A percentile compares a stretch with the other conserved stretches of the same genome.
Conservation (phyloP, 2,888 invertebrate species). For the Cryptocheilus praepositus region DNA sequence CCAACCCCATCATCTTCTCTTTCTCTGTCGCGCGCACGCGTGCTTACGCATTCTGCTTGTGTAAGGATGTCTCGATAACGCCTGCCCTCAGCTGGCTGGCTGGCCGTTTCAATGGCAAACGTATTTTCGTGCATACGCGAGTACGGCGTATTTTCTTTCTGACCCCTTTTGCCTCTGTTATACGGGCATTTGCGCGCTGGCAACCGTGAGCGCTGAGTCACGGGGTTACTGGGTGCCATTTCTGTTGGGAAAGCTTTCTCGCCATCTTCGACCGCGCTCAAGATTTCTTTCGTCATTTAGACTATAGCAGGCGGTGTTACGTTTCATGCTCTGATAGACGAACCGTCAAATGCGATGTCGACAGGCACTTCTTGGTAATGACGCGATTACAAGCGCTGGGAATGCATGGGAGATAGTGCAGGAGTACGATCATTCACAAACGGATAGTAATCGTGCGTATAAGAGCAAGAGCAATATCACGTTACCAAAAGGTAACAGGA, state of each 20-base stretch:
- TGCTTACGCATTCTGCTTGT: not conserved
- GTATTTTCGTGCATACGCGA: too few species aligned
- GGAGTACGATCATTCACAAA: conserved; percentile 15
- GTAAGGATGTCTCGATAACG: not conserved
- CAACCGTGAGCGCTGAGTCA: too few species aligned
- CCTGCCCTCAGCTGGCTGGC: not conserved
- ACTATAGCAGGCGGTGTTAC: conserved; percentile 48
- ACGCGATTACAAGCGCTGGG: conserved; percentile 22
- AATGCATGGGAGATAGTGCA: not conserved
- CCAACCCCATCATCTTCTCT: not conserved
- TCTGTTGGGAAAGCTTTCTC: conserved; percentile 19
- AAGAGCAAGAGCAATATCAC: too few species aligned
- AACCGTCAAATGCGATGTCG: conserved; percentile 40
- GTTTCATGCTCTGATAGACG: conserved; percentile 35
- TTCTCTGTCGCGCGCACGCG: not conserved
- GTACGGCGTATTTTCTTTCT: too few species aligned
- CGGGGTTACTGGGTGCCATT: conserved; percentile 35
- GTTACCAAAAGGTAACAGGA: too few species aligned
- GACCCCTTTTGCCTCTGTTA: too few species aligned
- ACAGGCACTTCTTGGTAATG: conserved; percentile 37
- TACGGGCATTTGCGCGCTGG: too few species aligned
- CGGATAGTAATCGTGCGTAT: too few species aligned
- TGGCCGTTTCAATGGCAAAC: not conserved
- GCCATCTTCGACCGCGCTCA: conserved; percentile 18
- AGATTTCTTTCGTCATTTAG: conserved; percentile 43